Conservation (phyloP, 1,140 invertebrate genomes). For the Dolichoris vasculosae region DNA sequence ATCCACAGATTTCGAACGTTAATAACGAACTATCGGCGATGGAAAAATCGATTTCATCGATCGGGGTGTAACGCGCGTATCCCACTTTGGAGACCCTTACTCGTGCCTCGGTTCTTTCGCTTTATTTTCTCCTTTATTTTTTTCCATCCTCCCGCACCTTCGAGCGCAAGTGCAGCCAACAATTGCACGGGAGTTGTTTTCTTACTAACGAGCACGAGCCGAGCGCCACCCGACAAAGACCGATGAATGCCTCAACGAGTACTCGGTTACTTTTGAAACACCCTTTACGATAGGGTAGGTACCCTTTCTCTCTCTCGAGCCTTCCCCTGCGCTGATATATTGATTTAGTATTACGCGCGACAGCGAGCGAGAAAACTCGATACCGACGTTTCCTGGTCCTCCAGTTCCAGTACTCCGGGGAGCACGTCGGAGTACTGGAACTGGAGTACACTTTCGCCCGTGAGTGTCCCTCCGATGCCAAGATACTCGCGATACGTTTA, state of each 20-base stretch:
- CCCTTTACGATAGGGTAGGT: conserved; percentile 60
- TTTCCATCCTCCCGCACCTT: background rate
- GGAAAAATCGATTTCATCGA: background rate
- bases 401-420: background rate
- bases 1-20: background rate
- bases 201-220: conserved; percentile 26
- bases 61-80: background rate
- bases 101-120: background rate
- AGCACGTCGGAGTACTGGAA: background rate
- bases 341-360: conserved; percentile 71
- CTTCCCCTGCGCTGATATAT: conserved; percentile 65
- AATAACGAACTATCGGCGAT: background rate
- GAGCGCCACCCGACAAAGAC: conserved; percentile 3
- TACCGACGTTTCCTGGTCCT: conserved; percentile 6
- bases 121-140: background rate
- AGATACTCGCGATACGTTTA: background rate
- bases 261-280: conserved; percentile 64
- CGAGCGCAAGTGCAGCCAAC: conserved; percentile 3
- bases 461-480: background rate
- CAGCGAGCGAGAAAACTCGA: conserved; percentile 55
- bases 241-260: conserved; percentile 39
- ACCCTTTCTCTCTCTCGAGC: conserved; percentile 6
- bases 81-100: background rate
- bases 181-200: conserved; percentile 13
- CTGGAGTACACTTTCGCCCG: background rate